Percentiles rank a stretch among this genome's conserved stretches.
Conservation (phyloP, 2,888 invertebrate genomes). For the Petrophora chlorosata region DNA sequence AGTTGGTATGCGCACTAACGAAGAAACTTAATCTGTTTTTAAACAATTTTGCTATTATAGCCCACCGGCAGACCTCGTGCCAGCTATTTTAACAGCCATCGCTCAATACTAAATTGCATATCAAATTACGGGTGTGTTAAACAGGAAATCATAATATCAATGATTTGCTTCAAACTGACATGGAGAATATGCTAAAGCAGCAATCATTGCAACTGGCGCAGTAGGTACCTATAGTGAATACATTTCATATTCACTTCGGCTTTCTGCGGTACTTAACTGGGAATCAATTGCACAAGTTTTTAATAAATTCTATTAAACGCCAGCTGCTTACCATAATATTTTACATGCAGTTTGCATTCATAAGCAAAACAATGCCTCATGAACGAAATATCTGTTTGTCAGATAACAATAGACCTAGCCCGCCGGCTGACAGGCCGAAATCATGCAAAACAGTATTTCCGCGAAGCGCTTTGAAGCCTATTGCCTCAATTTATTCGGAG, state of each 20-base stretch:
- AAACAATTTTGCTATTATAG: conserved; percentile 32
- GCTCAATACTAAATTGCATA: conserved; percentile 36
- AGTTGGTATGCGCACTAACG: conserved; percentile 17
- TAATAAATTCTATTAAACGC: conserved; percentile 1
- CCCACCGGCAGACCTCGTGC: conserved; percentile 28
- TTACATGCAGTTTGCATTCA: conserved; percentile 23
- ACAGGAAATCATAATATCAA: conserved; percentile 42
- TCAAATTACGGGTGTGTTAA: conserved; percentile 38
- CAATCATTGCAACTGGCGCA: conserved; percentile 28
- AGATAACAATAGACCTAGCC: conserved; percentile 44
- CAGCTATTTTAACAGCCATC: conserved; percentile 36
- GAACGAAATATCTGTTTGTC: conserved; percentile 42
- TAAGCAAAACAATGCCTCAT: conserved; percentile 40
- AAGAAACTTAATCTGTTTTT: conserved; percentile 44
- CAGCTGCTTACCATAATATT: background rate
- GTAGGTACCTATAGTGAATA: no score
- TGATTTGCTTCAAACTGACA: conserved; percentile 29
- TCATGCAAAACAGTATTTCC: conserved; percentile 43
- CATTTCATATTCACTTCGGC: no score
- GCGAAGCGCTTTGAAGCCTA: conserved; percentile 37
- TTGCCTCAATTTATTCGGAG: conserved; percentile 39
- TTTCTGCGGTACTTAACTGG: no score
- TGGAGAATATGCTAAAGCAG: conserved; percentile 12
- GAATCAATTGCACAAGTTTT: background rate
- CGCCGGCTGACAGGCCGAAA: conserved; percentile 33